Base-by-base conservation (phyloP, 64 coral and sea anemone species). In the Acropora tenuis region DNA sequence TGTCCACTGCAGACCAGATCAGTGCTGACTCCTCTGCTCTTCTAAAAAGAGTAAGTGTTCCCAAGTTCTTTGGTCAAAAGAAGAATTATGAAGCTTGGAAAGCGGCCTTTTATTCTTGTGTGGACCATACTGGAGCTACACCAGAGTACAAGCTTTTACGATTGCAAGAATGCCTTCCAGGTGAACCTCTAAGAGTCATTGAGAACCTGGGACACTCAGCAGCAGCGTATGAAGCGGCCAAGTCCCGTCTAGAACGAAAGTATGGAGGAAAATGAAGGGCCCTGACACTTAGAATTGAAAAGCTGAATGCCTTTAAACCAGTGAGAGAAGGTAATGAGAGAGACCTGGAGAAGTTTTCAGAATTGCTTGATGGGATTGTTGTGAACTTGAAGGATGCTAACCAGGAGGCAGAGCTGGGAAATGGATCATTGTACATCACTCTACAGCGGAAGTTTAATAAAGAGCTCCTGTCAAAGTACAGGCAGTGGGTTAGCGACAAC, bases 351-450 rank as follows among this genome's bases (percentile, higher is more conserved):
- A 53, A 61, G 15, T 87, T 88, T 77, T 82, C 71, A 60, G 93
- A 95, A 19, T 80, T 88, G 42, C 75, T 95, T 46, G 93, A 88
- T 48, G 78, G 53, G 41, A 17, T 79, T 3, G 79, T 90, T 79
- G 80, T 94, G 17, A 94, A 80, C 80, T 55, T 95, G 48, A 87
- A 75, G 42, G 93, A 95, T 60, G 78, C 66, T 48, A 71, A 86
- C 15, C 82, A 73, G 66, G 77, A 88, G 18, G 84, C 44, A 48
- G 84, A 95, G 55, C 77, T 95, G 15, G 68, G 93, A 47, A 91
- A 47, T 67, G 93, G 75, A 42, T 84, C 74, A 87, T 77, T 88
- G 15, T 78, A 78, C 52, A 67, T 89, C 73, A 80, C 75, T 43
- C 53, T 94, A 9, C 88, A 78, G 58, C 82, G 30, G 30, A 30